Evolutionary conservation across 1,140 invertebrate genomes (phyloP).

Genomic region (Cyclargus thomasi): DNA sequence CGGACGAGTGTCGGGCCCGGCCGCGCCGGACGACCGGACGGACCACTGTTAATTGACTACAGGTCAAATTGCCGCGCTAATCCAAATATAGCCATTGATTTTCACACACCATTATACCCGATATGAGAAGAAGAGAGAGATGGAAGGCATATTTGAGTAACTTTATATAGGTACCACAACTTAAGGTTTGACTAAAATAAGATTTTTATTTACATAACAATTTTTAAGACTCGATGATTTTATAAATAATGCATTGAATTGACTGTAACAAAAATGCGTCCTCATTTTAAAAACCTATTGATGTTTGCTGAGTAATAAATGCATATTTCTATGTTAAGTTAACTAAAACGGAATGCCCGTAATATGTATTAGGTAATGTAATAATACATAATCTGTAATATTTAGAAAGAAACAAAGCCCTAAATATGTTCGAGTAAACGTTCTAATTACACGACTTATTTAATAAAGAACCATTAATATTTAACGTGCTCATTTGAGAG

Average conservation of each 20-base stretch:
- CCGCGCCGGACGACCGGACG: conserved; percentile 18
- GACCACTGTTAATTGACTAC: conserved; percentile 28
- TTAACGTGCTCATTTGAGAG: background rate
- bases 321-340: no score
- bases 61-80: conserved; percentile 28
- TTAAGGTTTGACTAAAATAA: no score
- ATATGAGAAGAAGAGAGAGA: no score
- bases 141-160: background rate
- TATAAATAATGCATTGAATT: no score
- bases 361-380: no score
- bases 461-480: conserved; percentile 1
- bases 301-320: no score
- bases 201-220: no score
- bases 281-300: no score
- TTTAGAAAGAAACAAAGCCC: background rate
- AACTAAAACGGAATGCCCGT: no score
- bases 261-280: no score
- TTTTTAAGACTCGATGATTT: no score
- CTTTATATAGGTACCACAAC: background rate
- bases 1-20: conserved; percentile 24
- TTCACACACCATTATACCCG: conserved; percentile 20
- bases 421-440: background rate
- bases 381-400: background rate
- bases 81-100: conserved; percentile 31
- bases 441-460: conserved; percentile 4